Evolutionary conservation across 2,113 vertebrate species (phyloP).

Genomic region (Pachycephala philippinensis): DNA sequence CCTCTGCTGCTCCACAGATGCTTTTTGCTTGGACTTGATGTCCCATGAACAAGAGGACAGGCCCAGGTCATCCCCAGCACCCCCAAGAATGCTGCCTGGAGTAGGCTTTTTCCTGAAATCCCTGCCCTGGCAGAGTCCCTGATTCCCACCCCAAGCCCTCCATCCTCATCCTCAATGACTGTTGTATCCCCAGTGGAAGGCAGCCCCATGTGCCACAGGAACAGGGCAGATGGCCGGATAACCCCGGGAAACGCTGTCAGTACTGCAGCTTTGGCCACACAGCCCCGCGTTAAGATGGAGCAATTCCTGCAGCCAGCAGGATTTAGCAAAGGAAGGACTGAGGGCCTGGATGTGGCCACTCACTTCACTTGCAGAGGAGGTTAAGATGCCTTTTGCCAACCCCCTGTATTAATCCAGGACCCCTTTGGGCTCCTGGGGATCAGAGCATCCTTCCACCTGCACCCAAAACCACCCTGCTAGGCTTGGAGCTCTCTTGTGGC

Average conservation of each 20-base stretch:
- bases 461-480: neutral
- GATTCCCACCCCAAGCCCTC: neutral
- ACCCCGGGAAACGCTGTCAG: fast-evolving
- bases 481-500: neutral
- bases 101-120: neutral
- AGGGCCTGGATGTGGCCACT: neutral
- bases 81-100: neutral
- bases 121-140: neutral
- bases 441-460: neutral
- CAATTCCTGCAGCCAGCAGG: neutral
- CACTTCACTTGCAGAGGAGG: fast-evolving
- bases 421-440: neutral
- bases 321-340: neutral
- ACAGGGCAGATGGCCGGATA: neutral
- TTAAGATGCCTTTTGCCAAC: neutral
- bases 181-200: neutral
- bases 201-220: neutral
- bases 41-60: neutral
- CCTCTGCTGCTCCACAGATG: neutral
- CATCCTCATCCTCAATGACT: neutral
- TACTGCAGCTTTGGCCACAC: neutral
- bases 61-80: neutral
- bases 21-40: neutral
- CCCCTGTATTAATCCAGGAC: neutral
- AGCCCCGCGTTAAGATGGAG: neutral